phyloP scores from a whole-genome alignment of 2,797 vertebrate genomes.

The Melanogrammus aeglefinus region DNA sequence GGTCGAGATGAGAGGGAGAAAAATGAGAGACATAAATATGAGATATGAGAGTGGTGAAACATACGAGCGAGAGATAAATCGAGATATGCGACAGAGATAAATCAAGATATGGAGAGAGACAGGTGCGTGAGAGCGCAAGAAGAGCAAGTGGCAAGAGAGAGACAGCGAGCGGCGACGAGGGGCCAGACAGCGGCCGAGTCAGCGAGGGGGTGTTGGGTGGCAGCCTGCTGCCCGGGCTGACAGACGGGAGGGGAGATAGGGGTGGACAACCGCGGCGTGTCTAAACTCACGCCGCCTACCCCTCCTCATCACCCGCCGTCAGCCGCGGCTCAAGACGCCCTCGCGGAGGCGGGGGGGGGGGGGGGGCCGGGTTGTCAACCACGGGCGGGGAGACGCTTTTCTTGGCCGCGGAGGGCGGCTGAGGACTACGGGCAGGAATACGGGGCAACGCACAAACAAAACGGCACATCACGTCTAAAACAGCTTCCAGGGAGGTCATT shows the following conservation, averaged over 20 bases:
- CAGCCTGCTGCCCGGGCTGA: constrained; percentile 32
- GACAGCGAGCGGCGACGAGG: constrained; percentile 15
- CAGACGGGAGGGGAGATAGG: constrained; percentile 46
- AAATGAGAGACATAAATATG: too few species aligned
- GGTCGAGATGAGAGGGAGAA: too few species aligned
- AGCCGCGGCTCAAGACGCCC: constrained; percentile 60
- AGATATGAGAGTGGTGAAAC: too few species aligned
- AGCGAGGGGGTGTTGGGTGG: constrained; percentile 25
- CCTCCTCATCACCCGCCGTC: constrained; percentile 63
- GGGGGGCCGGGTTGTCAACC: constrained; percentile 37
- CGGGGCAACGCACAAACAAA: neutral
- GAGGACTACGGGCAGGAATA: neutral
- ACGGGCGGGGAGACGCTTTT: too few species aligned
- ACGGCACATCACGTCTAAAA: neutral
- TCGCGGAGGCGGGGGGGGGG: constrained; percentile 60
- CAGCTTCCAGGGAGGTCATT: neutral
- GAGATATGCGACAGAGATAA: too few species aligned
- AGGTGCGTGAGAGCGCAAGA: neutral
- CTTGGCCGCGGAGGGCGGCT: too few species aligned
- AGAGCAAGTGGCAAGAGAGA: neutral
- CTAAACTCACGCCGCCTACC: constrained; percentile 46
- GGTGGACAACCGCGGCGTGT: constrained; percentile 48
- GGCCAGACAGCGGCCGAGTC: neutral
- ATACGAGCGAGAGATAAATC: too few species aligned
- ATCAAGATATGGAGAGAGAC: neutral